Evolutionary conservation across 1,140 invertebrate genomes (phyloP).

Genomic region (Drosophila burlai): DNA sequence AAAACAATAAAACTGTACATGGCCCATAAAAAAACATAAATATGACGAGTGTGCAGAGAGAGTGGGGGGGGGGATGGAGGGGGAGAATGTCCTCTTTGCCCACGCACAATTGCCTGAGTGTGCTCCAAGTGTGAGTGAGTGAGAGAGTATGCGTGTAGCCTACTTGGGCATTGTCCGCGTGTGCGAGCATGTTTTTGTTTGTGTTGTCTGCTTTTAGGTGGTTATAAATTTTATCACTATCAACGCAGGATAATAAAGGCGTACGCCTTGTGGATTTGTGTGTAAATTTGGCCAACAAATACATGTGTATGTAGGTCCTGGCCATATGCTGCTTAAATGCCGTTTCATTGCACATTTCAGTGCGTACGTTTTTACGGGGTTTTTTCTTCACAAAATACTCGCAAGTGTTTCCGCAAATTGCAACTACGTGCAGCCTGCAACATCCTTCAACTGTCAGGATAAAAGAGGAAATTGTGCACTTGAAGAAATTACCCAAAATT

Average conservation of each 20-base stretch:
- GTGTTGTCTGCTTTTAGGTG: constrained; percentile 65
- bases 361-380: background rate
- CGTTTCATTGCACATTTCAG: constrained; percentile 52
- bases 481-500: no score
- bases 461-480: background rate
- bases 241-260: constrained; percentile 70
- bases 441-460: constrained; percentile 16
- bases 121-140: constrained; percentile 5
- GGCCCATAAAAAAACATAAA: constrained; percentile 73
- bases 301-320: background rate
- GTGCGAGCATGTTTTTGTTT: constrained; percentile 16
- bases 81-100: constrained; percentile 11
- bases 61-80: background rate
- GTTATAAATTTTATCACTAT: constrained; percentile 82
- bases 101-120: constrained; percentile 1
- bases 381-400: constrained; percentile 12
- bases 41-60: constrained; percentile 59
- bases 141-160: constrained; percentile 22
- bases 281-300: constrained; percentile 65
- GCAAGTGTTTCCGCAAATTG: constrained; percentile 34
- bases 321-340: constrained; percentile 65
- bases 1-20: constrained; percentile 31
- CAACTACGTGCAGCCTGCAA: constrained; percentile 36
- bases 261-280: constrained; percentile 39
- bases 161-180: constrained; percentile 64